Conservation (phyloP, 1,140 invertebrate genomes). For the Drosophila leontia region DNA sequence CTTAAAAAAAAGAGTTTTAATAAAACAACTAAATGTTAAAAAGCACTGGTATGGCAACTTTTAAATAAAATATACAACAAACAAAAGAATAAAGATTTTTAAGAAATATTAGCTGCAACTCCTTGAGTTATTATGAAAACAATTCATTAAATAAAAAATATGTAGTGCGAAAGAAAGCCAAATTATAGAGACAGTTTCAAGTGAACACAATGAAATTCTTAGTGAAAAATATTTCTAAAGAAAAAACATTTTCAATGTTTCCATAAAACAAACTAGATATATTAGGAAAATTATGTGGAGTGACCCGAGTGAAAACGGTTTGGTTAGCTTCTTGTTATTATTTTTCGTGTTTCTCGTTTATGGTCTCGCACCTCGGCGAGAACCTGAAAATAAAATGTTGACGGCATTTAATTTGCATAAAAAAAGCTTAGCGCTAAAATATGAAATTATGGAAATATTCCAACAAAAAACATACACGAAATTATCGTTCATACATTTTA, state of each 20-base stretch:
- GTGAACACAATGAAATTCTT: not conserved
- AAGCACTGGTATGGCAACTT: not conserved
- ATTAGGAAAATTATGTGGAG: slow-evolving; percentile 7
- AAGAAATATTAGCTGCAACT: not conserved
- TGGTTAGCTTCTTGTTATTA: slow-evolving; percentile 26
- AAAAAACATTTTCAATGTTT: not conserved
- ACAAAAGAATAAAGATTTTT: no score
- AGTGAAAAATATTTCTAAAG: not conserved
- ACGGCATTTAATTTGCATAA: slow-evolving; percentile 59
- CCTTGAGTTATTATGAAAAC: not conserved
- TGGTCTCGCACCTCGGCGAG: slow-evolving; percentile 35
- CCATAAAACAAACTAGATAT: not conserved
- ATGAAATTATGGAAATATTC: slow-evolving; percentile 59
- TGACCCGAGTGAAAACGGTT: slow-evolving; percentile 63
- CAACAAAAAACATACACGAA: slow-evolving; percentile 38
- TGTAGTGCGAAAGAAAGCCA: not conserved
- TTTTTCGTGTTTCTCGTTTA: slow-evolving; percentile 28
- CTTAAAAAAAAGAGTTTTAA: not conserved
- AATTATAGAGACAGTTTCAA: not conserved
- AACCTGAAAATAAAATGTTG: slow-evolving; percentile 56
- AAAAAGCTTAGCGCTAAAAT: slow-evolving; percentile 37
- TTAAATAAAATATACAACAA: not conserved
- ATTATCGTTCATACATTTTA: slow-evolving; percentile 46
- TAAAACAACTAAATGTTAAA: not conserved
- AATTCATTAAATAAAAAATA: not conserved